phyloP scores from a whole-genome alignment of 2,797 vertebrate species.

The Paguma larvata region DNA sequence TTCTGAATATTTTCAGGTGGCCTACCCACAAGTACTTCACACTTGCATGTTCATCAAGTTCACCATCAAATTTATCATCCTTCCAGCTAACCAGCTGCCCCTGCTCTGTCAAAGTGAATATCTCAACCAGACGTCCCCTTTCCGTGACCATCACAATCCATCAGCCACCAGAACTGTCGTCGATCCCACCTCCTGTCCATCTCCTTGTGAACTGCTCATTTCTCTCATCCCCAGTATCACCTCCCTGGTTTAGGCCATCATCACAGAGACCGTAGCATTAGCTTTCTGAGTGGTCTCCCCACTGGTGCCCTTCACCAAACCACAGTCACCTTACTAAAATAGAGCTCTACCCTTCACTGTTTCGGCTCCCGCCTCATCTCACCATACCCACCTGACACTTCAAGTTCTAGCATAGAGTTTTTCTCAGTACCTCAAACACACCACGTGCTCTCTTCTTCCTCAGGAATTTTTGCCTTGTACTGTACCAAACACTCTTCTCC shows the following conservation, averaged over 20 bases:
- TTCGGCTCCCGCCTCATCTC: neutral
- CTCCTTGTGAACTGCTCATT: neutral
- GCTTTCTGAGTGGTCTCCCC: neutral
- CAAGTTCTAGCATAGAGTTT: neutral
- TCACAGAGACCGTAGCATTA: neutral
- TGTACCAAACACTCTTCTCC: neutral
- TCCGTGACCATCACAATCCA: neutral
- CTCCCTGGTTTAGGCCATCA: neutral
- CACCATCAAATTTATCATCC: neutral
- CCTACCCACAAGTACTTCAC: neutral
- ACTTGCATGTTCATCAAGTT: neutral
- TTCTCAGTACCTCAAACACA: neutral
- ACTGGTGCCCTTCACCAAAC: neutral
- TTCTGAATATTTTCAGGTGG: neutral
- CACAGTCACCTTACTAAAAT: neutral
- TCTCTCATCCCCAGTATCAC: neutral
- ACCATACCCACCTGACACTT: neutral
- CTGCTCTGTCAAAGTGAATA: neutral
- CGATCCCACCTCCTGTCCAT: neutral
- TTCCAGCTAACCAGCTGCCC: neutral
- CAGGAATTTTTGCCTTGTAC: neutral
- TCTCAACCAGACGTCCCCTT: neutral
- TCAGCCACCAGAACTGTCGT: neutral
- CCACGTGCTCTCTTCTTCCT: neutral
- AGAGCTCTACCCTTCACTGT: neutral